A percentile compares a stretch with the other conserved stretches of the same genome.
Conservation (phyloP, 92 coral and sea anemone genomes). For the Galaxea fascicularis region DNA sequence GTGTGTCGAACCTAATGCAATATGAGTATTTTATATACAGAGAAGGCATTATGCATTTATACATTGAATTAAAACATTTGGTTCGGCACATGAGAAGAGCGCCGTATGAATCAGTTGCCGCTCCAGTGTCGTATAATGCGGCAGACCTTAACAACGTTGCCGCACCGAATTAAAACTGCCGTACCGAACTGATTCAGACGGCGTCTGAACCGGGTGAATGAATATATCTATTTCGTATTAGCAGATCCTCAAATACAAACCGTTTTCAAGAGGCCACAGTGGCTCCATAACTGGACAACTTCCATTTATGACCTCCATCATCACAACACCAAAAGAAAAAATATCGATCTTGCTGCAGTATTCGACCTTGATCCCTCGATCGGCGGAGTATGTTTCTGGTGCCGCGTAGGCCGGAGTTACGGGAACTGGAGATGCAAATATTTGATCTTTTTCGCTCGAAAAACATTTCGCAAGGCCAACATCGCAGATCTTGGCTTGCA, state of each 20-base stretch:
- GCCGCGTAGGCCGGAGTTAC: constrained; percentile 65
- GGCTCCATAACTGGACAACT: constrained; percentile 31
- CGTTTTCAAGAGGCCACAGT: neutral
- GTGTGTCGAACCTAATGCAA: no score
- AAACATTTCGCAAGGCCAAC: constrained; percentile 60
- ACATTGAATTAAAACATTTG: no score
- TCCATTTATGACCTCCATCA: constrained; percentile 57
- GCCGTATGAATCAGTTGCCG: no score
- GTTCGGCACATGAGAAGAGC: no score
- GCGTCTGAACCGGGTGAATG: neutral
- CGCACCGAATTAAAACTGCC: no score
- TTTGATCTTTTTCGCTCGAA: neutral
- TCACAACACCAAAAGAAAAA: constrained; percentile 56
- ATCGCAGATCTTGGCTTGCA: constrained; percentile 66
- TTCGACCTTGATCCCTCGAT: neutral
- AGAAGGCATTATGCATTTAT: no score
- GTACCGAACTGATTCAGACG: no score
- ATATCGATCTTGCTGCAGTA: constrained; percentile 58
- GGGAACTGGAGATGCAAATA: constrained; percentile 43
- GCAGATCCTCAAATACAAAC: neutral
- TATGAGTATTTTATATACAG: no score
- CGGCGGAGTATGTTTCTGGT: constrained; percentile 44
- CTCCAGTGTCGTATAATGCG: no score
- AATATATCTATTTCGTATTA: neutral
- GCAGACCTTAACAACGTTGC: no score